Evolutionary conservation across 1,140 invertebrate genomes (phyloP).

Genomic region (Choristoneura fumiferana): DNA sequence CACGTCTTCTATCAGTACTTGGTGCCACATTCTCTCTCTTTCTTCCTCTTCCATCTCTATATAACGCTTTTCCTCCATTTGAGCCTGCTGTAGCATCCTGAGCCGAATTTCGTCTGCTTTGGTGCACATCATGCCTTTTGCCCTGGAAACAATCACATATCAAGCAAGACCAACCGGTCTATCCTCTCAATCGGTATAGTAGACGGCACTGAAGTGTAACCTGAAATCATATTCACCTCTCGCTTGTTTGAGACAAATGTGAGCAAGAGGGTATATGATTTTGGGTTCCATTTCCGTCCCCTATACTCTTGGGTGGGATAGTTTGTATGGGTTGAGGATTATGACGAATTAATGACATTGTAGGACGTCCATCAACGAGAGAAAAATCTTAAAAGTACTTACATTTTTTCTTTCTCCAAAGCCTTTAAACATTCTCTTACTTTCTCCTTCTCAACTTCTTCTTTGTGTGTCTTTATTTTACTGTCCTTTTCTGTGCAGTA

Average conservation of each 20-base stretch:
- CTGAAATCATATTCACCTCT: too few relatives aligned
- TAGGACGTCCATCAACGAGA: too few relatives aligned
- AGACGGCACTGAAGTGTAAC: too few relatives aligned
- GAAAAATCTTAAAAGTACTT: too few relatives aligned
- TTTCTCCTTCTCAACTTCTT: constrained; percentile 54
- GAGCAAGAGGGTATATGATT: too few relatives aligned
- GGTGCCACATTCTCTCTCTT: constrained; percentile 58
- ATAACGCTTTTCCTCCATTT: constrained; percentile 53
- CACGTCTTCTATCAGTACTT: constrained; percentile 51
- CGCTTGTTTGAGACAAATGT: too few relatives aligned
- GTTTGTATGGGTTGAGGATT: too few relatives aligned
- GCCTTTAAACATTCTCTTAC: constrained; percentile 51
- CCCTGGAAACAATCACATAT: constrained; percentile 34
- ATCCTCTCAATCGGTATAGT: too few relatives aligned
- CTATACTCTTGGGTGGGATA: too few relatives aligned
- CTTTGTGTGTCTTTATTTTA: constrained; percentile 39
- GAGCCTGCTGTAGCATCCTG: constrained; percentile 50
- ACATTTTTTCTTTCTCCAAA: constrained; percentile 66
- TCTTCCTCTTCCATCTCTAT: constrained; percentile 46
- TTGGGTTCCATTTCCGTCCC: too few relatives aligned
- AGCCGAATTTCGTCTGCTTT: constrained; percentile 50
- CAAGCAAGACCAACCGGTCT: not conserved
- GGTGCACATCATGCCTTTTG: constrained; percentile 51
- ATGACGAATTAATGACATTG: not conserved
- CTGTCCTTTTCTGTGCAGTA: constrained; percentile 48